These are phyloP conservation scores for Tringa solitaria DNA, from an alignment of 2,113 vertebrate species.

Conservation along the genomic window DNA sequence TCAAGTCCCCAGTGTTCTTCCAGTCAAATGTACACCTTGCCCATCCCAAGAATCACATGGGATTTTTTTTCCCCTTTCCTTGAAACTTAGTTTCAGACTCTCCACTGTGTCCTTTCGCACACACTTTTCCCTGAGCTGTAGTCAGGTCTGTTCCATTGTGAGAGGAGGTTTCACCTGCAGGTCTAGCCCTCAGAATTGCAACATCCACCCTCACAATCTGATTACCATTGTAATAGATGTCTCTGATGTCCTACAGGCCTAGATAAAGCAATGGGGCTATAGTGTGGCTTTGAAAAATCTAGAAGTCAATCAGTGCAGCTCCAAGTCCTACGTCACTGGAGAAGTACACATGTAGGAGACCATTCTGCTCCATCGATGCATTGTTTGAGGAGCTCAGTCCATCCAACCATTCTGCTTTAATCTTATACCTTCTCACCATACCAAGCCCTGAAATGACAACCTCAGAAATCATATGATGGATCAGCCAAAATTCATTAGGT, in stretches of 20 bases:
- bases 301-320: not conserved
- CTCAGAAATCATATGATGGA: not conserved
- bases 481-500: not conserved
- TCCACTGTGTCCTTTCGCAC: not conserved
- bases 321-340: accelerated
- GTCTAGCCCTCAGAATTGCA: not conserved
- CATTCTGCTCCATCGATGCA: accelerated
- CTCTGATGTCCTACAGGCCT: not conserved
- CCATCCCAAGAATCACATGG: not conserved
- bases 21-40: not conserved
- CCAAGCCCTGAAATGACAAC: not conserved
- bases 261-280: not conserved
- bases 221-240: not conserved
- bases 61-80: not conserved
- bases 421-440: not conserved
- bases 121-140: not conserved
- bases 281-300: accelerated
- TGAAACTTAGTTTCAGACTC: not conserved
- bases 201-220: not conserved
- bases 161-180: not conserved
- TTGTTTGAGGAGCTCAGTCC: not conserved
- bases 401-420: not conserved
- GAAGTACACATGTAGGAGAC: accelerated
- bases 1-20: not conserved
- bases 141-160: not conserved